Conservation (phyloP, 2,888 invertebrate genomes). For the Syrista parreyssii region DNA sequence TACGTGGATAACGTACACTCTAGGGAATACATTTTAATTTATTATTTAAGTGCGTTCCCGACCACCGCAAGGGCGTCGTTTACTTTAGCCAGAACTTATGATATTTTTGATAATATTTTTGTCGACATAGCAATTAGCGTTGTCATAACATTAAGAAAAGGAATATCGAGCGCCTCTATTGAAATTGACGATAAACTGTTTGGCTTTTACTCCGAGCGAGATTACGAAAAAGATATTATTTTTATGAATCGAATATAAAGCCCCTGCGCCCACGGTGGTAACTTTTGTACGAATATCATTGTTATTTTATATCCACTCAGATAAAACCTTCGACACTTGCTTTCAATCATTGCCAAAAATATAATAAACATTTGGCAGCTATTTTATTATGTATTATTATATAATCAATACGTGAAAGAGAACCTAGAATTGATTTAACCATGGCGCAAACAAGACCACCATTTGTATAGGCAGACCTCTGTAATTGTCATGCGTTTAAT, state of each 20-base stretch:
- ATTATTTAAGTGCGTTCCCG: slow-evolving; percentile 14
- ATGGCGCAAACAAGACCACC: not conserved
- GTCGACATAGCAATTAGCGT: not conserved
- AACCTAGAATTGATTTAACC: not conserved
- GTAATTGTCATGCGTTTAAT: not conserved
- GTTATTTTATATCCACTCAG: not conserved
- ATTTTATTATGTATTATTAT: not conserved
- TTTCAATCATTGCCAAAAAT: not conserved
- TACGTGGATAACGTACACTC: slow-evolving; percentile 1
- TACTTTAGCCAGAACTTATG: not conserved
- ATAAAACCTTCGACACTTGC: not conserved
- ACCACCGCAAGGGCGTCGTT: not conserved
- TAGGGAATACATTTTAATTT: slow-evolving; percentile 28
- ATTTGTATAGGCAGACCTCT: not conserved
- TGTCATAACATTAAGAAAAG: not conserved
- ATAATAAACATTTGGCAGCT: not conserved
- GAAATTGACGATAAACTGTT: not conserved
- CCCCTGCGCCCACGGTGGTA: not conserved
- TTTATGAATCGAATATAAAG: not conserved
- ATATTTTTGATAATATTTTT: not conserved
- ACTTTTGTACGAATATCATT: not conserved
- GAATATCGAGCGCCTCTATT: not conserved
- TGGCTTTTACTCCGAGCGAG: not conserved
- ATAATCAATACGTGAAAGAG: not conserved
- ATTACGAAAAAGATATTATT: not conserved